Base-by-base conservation (phyloP, 1,140 invertebrate species). In the Alviniconcha marisindica region DNA sequence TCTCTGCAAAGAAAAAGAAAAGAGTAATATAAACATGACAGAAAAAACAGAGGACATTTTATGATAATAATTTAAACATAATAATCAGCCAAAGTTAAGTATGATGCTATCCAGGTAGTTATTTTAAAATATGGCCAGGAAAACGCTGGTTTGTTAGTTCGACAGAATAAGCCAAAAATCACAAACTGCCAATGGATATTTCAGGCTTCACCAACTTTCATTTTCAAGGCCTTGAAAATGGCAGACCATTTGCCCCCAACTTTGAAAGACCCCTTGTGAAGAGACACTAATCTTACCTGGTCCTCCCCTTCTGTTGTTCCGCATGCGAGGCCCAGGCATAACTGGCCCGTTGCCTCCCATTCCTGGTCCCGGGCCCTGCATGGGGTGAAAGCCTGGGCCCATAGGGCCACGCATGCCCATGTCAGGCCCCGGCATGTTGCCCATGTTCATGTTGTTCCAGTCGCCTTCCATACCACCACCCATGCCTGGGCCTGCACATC, bases 1-100 rank as follows among this genome's bases (percentile, higher is more conserved):
- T 60, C 66, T 82, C 84, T 88, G 87, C 38, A 88, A 85, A n/a
- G 56, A 60, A 83, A 74, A 82, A 15, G 12, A 74, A 54, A 44
- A 69, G 7, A 51, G 51, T 54, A 80, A 82, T 24, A 2, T 66
- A n/a, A n/a, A n/a, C n/a, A n/a, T n/a, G n/a, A n/a, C n/a, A n/a
- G n/a, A n/a, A n/a, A n/a, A n/a, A n/a, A n/a, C n/a, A n/a, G n/a
- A n/a, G n/a, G n/a, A n/a, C n/a, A n/a, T n/a, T n/a, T n/a, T n/a
- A n/a, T n/a, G n/a, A n/a, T n/a, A n/a, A n/a, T n/a, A n/a, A n/a
- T n/a, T n/a, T n/a, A n/a, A n/a, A n/a, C n/a, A n/a, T n/a, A n/a
- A n/a, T n/a, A n/a, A n/a, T n/a, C n/a, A n/a, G n/a, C n/a, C n/a
- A n/a, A n/a, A n/a, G n/a, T n/a, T n/a, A n/a, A n/a, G n/a, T n/a